These are phyloP conservation scores for Lucilia sericata DNA, from an alignment of 1,140 invertebrate genomes.

Conservation along the genomic window DNA sequence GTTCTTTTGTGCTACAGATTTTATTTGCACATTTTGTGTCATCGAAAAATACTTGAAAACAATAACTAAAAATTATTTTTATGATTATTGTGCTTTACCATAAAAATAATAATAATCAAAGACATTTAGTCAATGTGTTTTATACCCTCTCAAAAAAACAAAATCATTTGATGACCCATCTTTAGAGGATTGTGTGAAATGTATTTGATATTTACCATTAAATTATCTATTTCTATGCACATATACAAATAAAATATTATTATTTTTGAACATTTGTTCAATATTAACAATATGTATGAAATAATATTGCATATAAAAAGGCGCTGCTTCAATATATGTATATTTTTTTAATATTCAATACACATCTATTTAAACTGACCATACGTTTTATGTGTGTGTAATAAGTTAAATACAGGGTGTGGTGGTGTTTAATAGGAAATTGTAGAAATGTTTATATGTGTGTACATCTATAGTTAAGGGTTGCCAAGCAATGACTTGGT, in stretches of 20 bases:
- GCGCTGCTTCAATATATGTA: background rate
- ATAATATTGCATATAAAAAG: background rate
- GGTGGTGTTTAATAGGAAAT: background rate
- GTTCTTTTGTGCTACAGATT: too few species aligned
- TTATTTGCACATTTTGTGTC: conserved; percentile 19
- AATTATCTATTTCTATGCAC: conserved; percentile 27
- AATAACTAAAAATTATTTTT: conserved; percentile 34
- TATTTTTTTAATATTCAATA: conserved; percentile 36
- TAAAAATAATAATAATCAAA: conserved; percentile 10
- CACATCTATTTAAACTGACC: conserved; percentile 43
- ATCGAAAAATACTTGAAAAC: conserved; percentile 41
- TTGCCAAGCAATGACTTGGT: conserved; percentile 12
- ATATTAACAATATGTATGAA: background rate
- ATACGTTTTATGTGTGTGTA: conserved; percentile 38
- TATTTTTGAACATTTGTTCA: conserved; percentile 19
- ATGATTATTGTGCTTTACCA: background rate
- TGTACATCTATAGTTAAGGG: background rate
- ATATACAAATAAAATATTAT: background rate
- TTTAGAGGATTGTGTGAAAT: conserved; percentile 29
- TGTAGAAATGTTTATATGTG: too few species aligned
- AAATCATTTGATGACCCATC: background rate
- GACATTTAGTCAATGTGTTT: conserved; percentile 37
- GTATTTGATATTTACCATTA: conserved; percentile 38
- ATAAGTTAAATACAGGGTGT: background rate
- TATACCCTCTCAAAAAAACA: background rate